Evolutionary conservation across 2,888 invertebrate genomes (phyloP), one percentile per base, ranked within the genome.

Genomic region (Listrodromus nycthemerus): DNA sequence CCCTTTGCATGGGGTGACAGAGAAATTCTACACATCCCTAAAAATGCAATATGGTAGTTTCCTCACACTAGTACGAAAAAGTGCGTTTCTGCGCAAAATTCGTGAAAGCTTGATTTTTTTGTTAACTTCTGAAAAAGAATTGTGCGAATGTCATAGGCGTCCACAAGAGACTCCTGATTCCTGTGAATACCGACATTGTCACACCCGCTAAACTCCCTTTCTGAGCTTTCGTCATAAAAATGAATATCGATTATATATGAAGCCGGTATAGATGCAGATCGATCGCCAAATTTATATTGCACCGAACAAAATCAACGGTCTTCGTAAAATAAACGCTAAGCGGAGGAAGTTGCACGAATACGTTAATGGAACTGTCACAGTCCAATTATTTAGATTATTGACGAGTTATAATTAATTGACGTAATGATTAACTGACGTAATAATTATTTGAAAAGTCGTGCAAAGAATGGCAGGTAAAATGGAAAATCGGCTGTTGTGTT

Each of bases 301-400:
- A 4, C 55, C 24, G 4, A 55, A 13, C 21, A 2, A 21, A 55
- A 55, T 55, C 1, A 13, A 55, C 21, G 52, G 52, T 21, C 21
- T 2, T 24, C 13, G 21, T 33, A 33, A 70, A 50, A 21, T 52
- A 16, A 50, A 52, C 50, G 19, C 33, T 2, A 50, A 70, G 37
- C 37, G 16, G 70, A 33, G 37, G 33, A 21, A 33, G 52, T 70
- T 70, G 19, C 52, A 52, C 52, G 55, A 70, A 70, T 21, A 52
- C 33, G 70, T 19, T 52, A 70, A 52, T 55, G 50, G 33, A 55
- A 52, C 24, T 7, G 70, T 70, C 6, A 21, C 24, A 52, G 33
- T 70, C 55, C 52, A 70, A 69, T 70, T 70, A 70, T 70, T 52
- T 70, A 21, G 37, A 70, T 21, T 19, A 55, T 55, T 24, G 52